A percentile compares a stretch with the other conserved stretches of the same genome.
These are phyloP conservation scores for Rostratula benghalensis DNA, from an alignment of 2,113 vertebrate species.

Conservation along the genomic window DNA sequence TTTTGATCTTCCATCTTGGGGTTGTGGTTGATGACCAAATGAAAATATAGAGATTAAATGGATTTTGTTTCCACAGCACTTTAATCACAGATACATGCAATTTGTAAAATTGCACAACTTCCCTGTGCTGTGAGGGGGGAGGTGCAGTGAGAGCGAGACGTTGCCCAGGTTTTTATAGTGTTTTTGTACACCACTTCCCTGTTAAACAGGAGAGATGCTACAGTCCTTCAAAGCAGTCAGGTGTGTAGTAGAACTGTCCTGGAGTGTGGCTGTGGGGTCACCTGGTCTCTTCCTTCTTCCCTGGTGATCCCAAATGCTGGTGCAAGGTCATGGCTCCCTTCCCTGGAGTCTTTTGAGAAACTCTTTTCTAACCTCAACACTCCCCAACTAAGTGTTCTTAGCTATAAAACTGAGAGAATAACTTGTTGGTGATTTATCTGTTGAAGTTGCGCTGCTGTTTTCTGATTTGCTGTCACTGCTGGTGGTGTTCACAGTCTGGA, in stretches of 20 bases:
- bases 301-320: not conserved
- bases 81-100: not conserved
- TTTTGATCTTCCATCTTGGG: not conserved
- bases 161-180: not conserved
- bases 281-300: not conserved
- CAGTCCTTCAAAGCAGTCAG: not conserved
- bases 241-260: not conserved
- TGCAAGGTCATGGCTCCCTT: not conserved
- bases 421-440: not conserved
- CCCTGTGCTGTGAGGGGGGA: not conserved
- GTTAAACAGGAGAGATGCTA: not conserved
- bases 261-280: accelerated
- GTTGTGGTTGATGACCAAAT: not conserved
- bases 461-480: not conserved
- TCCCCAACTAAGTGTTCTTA: not conserved
- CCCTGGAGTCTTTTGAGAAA: not conserved
- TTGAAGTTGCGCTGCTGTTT: not conserved
- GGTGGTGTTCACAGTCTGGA: not conserved
- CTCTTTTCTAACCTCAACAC: not conserved
- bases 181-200: not conserved
- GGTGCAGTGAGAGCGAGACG: not conserved
- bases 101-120: not conserved
- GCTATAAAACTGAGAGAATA: not conserved
- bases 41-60: not conserved
- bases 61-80: not conserved